Base-by-base conservation (phyloP, 2,797 vertebrate genomes). In the Mus spretus region DNA sequence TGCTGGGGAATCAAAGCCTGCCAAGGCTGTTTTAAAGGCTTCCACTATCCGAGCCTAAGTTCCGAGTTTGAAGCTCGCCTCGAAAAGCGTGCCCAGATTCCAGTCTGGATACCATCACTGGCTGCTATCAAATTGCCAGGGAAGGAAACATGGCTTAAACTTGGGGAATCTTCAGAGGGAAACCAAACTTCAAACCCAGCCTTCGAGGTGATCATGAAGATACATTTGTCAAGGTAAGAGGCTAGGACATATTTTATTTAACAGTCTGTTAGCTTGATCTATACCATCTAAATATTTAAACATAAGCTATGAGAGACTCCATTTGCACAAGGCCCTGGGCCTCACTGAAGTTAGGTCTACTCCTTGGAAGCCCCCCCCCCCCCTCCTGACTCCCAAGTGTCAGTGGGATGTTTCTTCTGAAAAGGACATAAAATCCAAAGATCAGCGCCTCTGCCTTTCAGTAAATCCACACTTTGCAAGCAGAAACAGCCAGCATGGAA, bases 281-380 rank as follows among this genome's bases (percentile, higher is more conserved):
- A 96, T 96, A 95, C 5, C 95, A 97, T 91, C 86, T 95, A 95
- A 98, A 98, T 96, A 96, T 95, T 98, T 97, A 96, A 97, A 95
- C 93, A 61, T 63, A 87, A 26, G 67, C 53, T 86, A 40, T 70
- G n/a, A 53, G 74, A 72, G 12, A 26, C 61, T 93, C 72, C 78
- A 84, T 95, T 89, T 94, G 37, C 78, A 75, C 59, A 95, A 40
- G 44, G 31, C 55, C 65, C 63, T 44, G 80, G 28, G 65, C 53
- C 83, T 67, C 80, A 74, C 44, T 89, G 47, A 94, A 91, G 75
- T 78, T 95, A 63, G 24, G 19, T 50, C 80, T 89, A 22, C 70
- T 89, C 61, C 63, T 89, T 47, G 61, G 86, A 96, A 26, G 57
- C 26, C 72, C 44, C 31, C 26, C 77, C 44, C 31, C 44, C 37